Percentiles rank a stretch among this genome's conserved stretches.
These are phyloP conservation scores for Lycopodina hypogea DNA, from an alignment of 37 sponge, comb jelly and placozoan species.

Conservation along the genomic window DNA sequence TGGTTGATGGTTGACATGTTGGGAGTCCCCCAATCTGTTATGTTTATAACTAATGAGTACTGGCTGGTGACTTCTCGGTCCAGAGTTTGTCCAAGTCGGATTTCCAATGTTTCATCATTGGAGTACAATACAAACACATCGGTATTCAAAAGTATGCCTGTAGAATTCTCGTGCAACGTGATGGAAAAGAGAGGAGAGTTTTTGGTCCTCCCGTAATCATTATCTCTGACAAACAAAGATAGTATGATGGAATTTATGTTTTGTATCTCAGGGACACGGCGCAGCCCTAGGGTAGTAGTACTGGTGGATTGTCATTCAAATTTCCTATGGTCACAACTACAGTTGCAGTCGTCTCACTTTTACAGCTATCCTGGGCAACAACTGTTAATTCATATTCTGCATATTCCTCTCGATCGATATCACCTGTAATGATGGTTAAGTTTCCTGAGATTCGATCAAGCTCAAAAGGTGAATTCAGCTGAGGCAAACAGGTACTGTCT, in stretches of 20 bases:
- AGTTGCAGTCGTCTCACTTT: slow-evolving; percentile 17
- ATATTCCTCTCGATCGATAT: slow-evolving; percentile 29
- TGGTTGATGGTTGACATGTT: background rate
- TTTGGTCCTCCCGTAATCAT: slow-evolving; percentile 34
- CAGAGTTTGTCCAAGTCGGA: slow-evolving; percentile 7
- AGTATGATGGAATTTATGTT: slow-evolving; percentile 7
- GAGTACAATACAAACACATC: slow-evolving; percentile 3
- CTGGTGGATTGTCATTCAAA: slow-evolving; percentile 69
- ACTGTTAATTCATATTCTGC: slow-evolving; percentile 24
- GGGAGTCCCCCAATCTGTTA: slow-evolving; percentile 40
- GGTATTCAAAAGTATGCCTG: background rate
- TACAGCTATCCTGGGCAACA: slow-evolving; percentile 13
- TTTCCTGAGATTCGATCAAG: slow-evolving; percentile 43
- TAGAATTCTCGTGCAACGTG: slow-evolving; percentile 16
- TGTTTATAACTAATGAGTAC: slow-evolving; percentile 36
- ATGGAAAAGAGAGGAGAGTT: background rate
- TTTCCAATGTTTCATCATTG: background rate
- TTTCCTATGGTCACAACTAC: slow-evolving; percentile 44
- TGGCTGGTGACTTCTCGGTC: slow-evolving; percentile 38
- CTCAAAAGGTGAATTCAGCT: slow-evolving; percentile 21
- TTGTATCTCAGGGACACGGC: background rate
- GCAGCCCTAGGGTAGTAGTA: background rate
- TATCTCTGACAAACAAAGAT: slow-evolving; percentile 24
- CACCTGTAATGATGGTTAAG: slow-evolving; percentile 13
- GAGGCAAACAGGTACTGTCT: background rate